Conservation (phyloP, 1,140 invertebrate species). For the Hermetia illucens region DNA sequence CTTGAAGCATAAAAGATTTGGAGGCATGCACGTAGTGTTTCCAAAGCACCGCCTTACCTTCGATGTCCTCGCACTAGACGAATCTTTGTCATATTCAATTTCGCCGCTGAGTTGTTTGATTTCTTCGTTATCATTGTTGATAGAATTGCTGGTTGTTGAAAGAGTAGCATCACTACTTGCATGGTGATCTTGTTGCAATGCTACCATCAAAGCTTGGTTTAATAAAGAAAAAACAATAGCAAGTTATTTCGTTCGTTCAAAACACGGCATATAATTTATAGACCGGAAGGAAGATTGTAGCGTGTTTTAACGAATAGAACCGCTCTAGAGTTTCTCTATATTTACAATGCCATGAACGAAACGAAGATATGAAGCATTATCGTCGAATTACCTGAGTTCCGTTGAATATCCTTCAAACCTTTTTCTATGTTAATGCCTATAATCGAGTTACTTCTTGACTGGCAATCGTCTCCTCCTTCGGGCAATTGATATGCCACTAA, state of each 20-base stretch:
- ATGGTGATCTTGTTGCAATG: too few species aligned
- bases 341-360: too few species aligned
- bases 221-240: too few species aligned
- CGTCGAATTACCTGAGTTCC: conserved; percentile 20
- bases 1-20: conserved; percentile 61
- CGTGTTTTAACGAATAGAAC: too few species aligned
- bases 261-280: too few species aligned
- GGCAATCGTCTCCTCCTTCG: conserved; percentile 12
- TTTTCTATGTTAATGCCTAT: conserved; percentile 26
- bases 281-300: too few species aligned
- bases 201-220: too few species aligned
- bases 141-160: not conserved
- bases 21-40: conserved; percentile 51
- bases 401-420: conserved; percentile 27
- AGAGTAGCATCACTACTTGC: too few species aligned
- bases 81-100: conserved; percentile 9
- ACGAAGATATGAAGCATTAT: too few species aligned
- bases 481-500: conserved; percentile 30
- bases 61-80: conserved; percentile 21
- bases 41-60: conserved; percentile 52
- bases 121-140: conserved; percentile 4
- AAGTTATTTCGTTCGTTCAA: too few species aligned
- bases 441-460: conserved; percentile 20
- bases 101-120: conserved; percentile 9
- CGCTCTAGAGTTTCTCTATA: too few species aligned